These are phyloP conservation scores for Chinchilla lanigera DNA, from an alignment of 2,113 vertebrate genomes.

Conservation along the genomic window DNA sequence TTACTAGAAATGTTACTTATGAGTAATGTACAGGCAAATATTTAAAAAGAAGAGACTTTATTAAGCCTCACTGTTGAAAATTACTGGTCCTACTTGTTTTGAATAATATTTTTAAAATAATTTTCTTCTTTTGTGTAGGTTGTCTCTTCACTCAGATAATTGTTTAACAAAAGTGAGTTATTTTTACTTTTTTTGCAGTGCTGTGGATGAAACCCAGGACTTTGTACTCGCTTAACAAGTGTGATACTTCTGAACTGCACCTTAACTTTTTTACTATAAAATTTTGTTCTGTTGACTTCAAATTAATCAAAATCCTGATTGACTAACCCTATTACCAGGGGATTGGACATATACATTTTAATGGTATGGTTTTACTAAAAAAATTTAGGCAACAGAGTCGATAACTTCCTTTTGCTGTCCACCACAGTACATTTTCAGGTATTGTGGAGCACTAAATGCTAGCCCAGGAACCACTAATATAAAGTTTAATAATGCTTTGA, in stretches of 20 bases:
- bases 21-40: background rate
- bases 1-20: background rate
- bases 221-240: background rate
- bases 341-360: background rate
- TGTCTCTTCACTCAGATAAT: background rate
- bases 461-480: background rate
- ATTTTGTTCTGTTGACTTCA: constrained; percentile 2
- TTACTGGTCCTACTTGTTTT: background rate
- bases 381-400: background rate
- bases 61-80: background rate
- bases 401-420: background rate
- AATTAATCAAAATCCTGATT: background rate
- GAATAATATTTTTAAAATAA: background rate
- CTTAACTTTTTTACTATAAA: background rate
- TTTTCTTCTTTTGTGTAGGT: background rate
- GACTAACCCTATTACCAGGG: background rate
- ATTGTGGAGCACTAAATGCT: background rate
- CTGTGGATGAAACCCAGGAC: background rate
- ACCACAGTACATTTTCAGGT: background rate
- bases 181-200: background rate
- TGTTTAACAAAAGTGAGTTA: background rate
- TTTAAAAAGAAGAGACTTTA: background rate
- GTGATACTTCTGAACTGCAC: no score
- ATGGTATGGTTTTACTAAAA: background rate
- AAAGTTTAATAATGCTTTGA: background rate